Conservation (phyloP, 2,113 vertebrate genomes). For the Procapra przewalskii region DNA sequence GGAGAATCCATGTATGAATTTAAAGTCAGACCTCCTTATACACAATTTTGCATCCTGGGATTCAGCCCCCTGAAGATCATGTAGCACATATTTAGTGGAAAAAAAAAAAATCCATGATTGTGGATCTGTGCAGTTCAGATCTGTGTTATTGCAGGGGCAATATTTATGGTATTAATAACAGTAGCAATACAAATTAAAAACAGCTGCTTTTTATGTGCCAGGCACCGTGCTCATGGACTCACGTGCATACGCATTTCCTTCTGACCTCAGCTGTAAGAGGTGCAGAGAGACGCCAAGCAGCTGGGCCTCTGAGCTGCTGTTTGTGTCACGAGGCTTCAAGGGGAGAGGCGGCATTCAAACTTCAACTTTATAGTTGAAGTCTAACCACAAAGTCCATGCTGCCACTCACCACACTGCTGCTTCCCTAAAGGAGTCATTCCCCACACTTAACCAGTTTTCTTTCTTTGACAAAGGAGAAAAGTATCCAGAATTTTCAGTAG, state of each 20-base stretch:
- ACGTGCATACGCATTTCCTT: neutral
- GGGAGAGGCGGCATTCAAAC: neutral
- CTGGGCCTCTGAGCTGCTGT: neutral
- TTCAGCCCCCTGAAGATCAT: neutral
- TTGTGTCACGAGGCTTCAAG: neutral
- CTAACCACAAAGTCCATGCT: neutral
- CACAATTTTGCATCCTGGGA: neutral
- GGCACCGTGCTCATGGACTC: neutral
- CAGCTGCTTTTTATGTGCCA: neutral
- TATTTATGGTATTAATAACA: neutral
- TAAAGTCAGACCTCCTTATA: neutral
- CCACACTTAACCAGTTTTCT: neutral
- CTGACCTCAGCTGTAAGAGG: neutral
- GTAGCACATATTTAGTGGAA: neutral
- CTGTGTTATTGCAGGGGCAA: too few relatives aligned
- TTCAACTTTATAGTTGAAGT: neutral
- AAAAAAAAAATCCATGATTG: neutral
- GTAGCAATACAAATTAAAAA: neutral
- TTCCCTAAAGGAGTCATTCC: neutral
- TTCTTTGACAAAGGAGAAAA: neutral
- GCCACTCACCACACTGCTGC: neutral
- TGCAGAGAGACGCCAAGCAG: neutral
- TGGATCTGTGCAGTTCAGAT: neutral
- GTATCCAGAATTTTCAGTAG: neutral
- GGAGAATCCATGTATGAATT: neutral